A percentile compares a stretch with the other conserved stretches of the same genome.
These are phyloP conservation scores for Gulo gulo DNA, from an alignment of 2,113 vertebrate species.

Conservation along the genomic window DNA sequence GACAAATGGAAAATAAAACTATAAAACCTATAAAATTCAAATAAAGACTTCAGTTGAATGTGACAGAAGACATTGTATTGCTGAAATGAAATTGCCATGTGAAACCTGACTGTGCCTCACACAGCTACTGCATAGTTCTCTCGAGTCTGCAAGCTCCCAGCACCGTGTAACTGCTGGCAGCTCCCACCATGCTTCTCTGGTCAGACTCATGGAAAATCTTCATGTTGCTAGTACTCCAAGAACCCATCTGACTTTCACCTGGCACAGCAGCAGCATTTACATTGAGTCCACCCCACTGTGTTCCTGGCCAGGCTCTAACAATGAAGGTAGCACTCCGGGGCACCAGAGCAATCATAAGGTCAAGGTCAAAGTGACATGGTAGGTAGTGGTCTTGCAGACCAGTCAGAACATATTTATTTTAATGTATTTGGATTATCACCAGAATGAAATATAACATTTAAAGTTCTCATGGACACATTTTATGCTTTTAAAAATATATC, in stretches of 20 bases:
- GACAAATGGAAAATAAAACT: conserved; percentile 14
- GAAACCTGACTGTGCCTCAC: background rate
- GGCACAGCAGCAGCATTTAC: background rate
- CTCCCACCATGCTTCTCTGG: background rate
- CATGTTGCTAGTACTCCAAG: background rate
- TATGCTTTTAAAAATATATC: background rate
- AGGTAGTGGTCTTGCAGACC: background rate
- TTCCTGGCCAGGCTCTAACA: background rate
- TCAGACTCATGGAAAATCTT: background rate
- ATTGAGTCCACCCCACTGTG: background rate
- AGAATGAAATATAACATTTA: conserved; percentile 5
- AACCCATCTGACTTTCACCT: background rate
- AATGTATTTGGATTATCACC: background rate
- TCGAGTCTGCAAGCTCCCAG: background rate
- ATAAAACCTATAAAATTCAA: background rate
- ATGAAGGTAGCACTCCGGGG: background rate
- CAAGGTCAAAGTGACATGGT: background rate
- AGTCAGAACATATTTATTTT: background rate
- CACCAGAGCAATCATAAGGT: background rate
- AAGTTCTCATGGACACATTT: background rate
- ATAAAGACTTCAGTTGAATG: background rate
- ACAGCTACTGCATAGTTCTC: background rate
- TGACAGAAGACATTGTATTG: background rate
- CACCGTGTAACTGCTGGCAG: background rate
- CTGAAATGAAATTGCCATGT: background rate